A percentile compares a stretch with the other conserved stretches of the same genome.
Conservation (phyloP, 2,113 vertebrate genomes). For the Corythoichthys intestinalis region DNA sequence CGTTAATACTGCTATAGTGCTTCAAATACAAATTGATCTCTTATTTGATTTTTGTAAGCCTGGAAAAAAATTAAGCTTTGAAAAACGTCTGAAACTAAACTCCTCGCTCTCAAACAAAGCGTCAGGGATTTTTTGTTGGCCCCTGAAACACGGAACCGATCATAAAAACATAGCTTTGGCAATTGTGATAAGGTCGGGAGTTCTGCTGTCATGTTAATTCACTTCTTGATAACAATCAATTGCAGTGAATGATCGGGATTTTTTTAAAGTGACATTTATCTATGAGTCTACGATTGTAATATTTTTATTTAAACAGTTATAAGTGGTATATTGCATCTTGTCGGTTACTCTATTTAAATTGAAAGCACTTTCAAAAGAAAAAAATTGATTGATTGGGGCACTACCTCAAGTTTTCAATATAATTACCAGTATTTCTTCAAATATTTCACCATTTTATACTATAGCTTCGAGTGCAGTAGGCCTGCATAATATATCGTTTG, state of each 20-base stretch:
- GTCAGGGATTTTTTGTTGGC: background rate
- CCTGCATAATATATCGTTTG: too few relatives aligned
- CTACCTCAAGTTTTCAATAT: too few relatives aligned
- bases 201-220: background rate
- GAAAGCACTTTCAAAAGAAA: too few relatives aligned
- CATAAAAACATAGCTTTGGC: background rate
- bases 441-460: too few relatives aligned
- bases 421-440: too few relatives aligned
- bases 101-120: background rate
- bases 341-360: too few relatives aligned
- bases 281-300: too few relatives aligned
- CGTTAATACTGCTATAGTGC: slow-evolving; percentile 37
- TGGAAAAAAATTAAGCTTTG: background rate
- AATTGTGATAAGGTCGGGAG: background rate
- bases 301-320: too few relatives aligned
- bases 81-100: background rate
- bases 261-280: too few relatives aligned
- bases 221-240: background rate
- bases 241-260: background rate
- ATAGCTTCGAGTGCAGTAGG: too few relatives aligned
- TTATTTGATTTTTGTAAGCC: slow-evolving; percentile 34
- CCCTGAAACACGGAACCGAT: background rate
- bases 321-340: too few relatives aligned
- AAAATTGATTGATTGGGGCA: too few relatives aligned
- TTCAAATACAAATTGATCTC: slow-evolving; percentile 57